phyloP scores from a whole-genome alignment of 2,888 invertebrate species.

The Parelbella ahira region DNA sequence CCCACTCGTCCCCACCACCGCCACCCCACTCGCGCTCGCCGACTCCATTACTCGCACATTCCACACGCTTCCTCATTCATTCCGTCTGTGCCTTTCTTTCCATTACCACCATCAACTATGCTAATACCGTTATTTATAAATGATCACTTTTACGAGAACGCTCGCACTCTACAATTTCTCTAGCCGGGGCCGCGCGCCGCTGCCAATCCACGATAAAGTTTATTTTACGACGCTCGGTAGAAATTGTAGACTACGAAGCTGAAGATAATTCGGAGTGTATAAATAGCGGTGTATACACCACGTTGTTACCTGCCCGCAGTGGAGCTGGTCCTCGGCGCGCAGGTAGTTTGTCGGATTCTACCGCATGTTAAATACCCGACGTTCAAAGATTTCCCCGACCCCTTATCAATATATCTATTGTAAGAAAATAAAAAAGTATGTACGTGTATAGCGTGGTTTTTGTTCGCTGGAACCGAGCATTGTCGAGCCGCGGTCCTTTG shows the following conservation, averaged over 20 bases:
- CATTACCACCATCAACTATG: background rate
- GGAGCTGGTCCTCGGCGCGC: conserved; percentile 55
- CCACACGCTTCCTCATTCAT: conserved; percentile 42
- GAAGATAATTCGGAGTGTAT: conserved; percentile 44
- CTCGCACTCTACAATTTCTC: conserved; percentile 8
- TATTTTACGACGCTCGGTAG: conserved; percentile 35
- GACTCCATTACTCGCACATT: conserved; percentile 42
- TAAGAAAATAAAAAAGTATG: conserved; percentile 19
- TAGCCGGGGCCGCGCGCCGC: conserved; percentile 21
- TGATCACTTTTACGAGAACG: no score
- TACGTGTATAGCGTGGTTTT: conserved; percentile 11
- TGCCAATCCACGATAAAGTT: conserved; percentile 38
- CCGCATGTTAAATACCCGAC: conserved; percentile 21
- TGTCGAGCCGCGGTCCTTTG: conserved; percentile 19
- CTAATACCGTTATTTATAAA: conserved; percentile 1
- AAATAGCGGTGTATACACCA: conserved; percentile 46
- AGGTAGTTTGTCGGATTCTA: conserved; percentile 64
- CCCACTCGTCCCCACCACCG: conserved; percentile 36
- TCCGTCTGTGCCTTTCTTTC: conserved; percentile 35
- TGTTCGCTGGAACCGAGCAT: conserved; percentile 11
- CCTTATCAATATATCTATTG: conserved; percentile 25
- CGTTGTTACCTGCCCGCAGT: conserved; percentile 61
- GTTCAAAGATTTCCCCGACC: conserved; percentile 11
- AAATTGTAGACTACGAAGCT: conserved; percentile 40
- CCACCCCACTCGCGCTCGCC: conserved; percentile 28